Base-by-base conservation (phyloP, 2,797 vertebrate genomes). In the Myoxocephalus aenaeus region DNA sequence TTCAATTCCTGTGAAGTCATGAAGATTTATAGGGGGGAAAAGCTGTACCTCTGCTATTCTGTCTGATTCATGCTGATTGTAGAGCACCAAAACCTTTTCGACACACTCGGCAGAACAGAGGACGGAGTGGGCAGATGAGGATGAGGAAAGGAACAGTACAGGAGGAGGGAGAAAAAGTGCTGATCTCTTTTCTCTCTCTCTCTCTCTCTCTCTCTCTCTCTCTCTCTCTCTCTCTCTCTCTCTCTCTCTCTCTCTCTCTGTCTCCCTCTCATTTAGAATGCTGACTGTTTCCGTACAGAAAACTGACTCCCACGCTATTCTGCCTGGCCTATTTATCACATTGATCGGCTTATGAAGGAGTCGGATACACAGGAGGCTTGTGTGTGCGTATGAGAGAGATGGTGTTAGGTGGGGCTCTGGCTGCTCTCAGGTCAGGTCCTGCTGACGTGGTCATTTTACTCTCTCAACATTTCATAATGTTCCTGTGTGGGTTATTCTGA, bases 281-380 rank as follows among this genome's bases (percentile, higher is more conserved):
- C 91, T 87, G 90, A 91, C 86, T 91, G 89, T 87, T 89, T 90
- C 83, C 81, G 79, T 69, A 87, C 83, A 92, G 84, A 89, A 87
- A 89, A 87, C 80, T 42, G 75, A 90, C 90, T 91, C 90, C 90
- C 86, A 91, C 88, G 44, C 87, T 85, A 77, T 85, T 89, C 86
- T 90, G 87, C 90, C 61, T 90, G 87, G 87, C 88, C 86, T 90
- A 89, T 90, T 92, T 88, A 92, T 91, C 89, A 91, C 88, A 89
- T 81, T 85, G 87, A 92, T 90, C 83, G 89, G 84, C 85, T 84
- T 80, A 87, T 82, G 80, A 88, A 88, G 86, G 82, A 87, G 77
- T 81, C 15, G 57, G 83, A 86, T 87, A 54, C 70, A 83, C 83
- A 73, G 71, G 77, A 86, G 80, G 71, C 79, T 81, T 1, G 15